Evolutionary conservation across 2,113 vertebrate genomes (phyloP), one percentile per base, ranked within the genome.

Genomic region (Gallinago jamesoni): DNA sequence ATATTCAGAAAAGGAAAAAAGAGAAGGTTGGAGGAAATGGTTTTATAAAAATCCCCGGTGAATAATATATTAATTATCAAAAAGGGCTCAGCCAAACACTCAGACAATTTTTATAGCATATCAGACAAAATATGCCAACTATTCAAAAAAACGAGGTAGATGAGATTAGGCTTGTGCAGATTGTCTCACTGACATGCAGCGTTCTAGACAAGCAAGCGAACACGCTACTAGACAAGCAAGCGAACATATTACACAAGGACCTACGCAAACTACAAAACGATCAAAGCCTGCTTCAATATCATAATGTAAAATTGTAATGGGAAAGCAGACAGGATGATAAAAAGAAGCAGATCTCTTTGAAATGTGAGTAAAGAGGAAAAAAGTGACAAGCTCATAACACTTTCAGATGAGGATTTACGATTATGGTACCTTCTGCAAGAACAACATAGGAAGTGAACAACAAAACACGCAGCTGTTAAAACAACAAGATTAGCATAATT

Each of bases 271-370:
- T 96, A 97, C 96, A 97, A 96, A 97, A 97, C 6, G 74, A 97
- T 97, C 97, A 97, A 97, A 97, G 94, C 66, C 87, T 80, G 72
- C 79, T 96, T 97, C 97, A 96, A 94, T 97, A 97, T 96, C 96
- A 96, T 97, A 94, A 97, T 80, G 92, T 96, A 96, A 96, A 96
- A 96, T 75, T 96, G 92, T 97, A 97, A 95, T 83, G 67, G 93
- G 96, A 95, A 97, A 28, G 89, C 55, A 95, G 96, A 83, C 82
- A 94, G 86, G 84, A 89, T 96, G 96, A 97, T 97, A 97, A 96
- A 97, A 96, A 97, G 97, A 95, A 96, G 35, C 76, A 91, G 94
- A 94, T 95, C 87, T 92, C 96, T 97, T 97, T 97, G 96, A 97
- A 97, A 96, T 94, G 89, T 78, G 90, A 96, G 86, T 93, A 87